Base-by-base conservation (phyloP, 2,888 invertebrate species). In the Oscheius myriophilus region DNA sequence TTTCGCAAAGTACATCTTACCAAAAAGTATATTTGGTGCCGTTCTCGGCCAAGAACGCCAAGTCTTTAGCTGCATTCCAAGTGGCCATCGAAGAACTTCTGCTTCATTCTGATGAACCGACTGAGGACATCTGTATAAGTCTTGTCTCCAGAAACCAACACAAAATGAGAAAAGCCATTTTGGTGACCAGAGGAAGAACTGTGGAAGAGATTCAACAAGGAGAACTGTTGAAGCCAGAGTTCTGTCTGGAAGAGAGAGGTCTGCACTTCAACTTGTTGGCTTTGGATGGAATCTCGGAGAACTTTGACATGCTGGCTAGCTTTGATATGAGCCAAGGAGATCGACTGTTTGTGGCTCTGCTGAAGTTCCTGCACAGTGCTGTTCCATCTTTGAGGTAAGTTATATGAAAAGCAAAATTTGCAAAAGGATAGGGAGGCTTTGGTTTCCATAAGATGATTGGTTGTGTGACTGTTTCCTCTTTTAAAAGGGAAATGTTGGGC, bases 21-120 rank as follows among this genome's bases (percentile, higher is more conserved):
- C 71, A 42, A 71, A 70, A 63, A 46, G 55, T 26, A 46, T 70
- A 74, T 66, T 68, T 77, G 21, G 41, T 82, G 21, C 83, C 81
- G 12, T 63, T 83, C 11, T 80, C 80, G 9, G 82, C 81, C 6
- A 82, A 83, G 46, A 80, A 71, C 55, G 67, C 69, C 39, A 69
- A 64, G 49, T 81, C 82, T 54, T 69, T 82, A 7, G 67, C 65
- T 21, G 59, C 46, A 54, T 57, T 73, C 55, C 72, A 73, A 64
- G 62, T 65, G 59, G 49, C 69, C 25, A 68, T 69, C 43, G 43
- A 67, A 2, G 45, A 51, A 12, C 61, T 69, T n/a, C 58, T 75
- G 23, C 59, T 67, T 23, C 16, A 63, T n/a, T 69, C 76, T 42
- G 62, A 70, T 45, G 67, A 62, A 18, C 65, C 69, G 0, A 33